Percentiles rank a stretch among this genome's conserved stretches.
Conservation (phyloP, 2,797 vertebrate species). For the Acanthiza pusilla region DNA sequence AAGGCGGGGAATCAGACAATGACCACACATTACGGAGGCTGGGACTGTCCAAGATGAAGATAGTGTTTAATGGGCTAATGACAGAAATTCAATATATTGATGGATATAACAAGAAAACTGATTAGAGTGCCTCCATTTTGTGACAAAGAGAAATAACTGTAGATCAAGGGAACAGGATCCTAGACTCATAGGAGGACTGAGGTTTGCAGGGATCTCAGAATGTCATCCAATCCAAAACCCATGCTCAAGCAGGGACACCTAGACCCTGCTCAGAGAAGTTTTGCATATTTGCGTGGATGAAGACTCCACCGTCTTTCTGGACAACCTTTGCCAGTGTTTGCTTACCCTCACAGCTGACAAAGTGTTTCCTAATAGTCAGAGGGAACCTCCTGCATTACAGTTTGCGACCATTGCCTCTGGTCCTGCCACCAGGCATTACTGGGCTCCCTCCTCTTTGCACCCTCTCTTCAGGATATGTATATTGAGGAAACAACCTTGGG, state of each 20-base stretch:
- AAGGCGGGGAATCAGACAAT: not conserved
- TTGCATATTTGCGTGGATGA: not conserved
- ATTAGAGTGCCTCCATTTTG: not conserved
- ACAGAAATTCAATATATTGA: not conserved
- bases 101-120: not conserved
- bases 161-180: not conserved
- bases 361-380: not conserved
- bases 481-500: not conserved
- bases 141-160: not conserved
- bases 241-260: not conserved
- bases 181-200: not conserved
- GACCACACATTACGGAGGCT: not conserved
- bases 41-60: not conserved
- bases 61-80: not conserved
- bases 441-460: not conserved
- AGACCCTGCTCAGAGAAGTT: not conserved
- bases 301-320: not conserved
- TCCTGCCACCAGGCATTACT: not conserved
- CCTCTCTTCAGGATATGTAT: not conserved
- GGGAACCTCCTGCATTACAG: not conserved
- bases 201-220: not conserved
- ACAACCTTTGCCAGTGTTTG: not conserved
- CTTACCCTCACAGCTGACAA: not conserved
- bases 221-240: not conserved
- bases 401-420: not conserved